phyloP scores from a whole-genome alignment of 2,797 vertebrate species.

The Lagorchestes hirsutus region DNA sequence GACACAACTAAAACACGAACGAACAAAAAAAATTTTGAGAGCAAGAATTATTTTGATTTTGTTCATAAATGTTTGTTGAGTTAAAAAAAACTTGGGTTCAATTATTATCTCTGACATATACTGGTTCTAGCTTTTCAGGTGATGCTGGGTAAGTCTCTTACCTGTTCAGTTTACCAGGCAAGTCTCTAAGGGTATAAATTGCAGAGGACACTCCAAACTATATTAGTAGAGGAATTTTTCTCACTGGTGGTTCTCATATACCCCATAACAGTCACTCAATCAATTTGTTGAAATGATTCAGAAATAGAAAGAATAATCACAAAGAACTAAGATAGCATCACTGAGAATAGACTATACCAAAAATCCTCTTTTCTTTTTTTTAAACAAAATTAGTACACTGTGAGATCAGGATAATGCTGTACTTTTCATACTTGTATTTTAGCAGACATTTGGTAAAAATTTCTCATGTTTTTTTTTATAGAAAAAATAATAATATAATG shows the following conservation, averaged over 20 bases:
- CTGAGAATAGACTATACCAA: neutral
- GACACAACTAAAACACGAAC: too few relatives aligned
- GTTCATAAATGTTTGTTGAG: neutral
- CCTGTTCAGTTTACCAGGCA: neutral
- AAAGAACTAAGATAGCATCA: neutral
- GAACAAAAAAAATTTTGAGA: neutral
- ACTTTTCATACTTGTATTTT: neutral
- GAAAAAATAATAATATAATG: neutral
- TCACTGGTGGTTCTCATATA: neutral
- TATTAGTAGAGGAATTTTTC: neutral
- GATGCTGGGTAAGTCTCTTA: neutral
- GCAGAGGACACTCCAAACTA: neutral
- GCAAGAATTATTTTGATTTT: neutral
- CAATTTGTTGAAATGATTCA: neutral
- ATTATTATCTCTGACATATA: neutral
- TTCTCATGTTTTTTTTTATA: neutral
- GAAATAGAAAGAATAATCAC: neutral
- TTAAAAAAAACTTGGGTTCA: neutral
- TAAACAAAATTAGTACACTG: neutral
- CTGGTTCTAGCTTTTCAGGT: neutral
- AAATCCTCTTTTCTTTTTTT: neutral
- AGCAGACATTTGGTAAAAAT: neutral
- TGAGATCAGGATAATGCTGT: neutral
- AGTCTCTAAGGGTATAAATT: neutral
- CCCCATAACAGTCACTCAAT: neutral